These are phyloP conservation scores for Drosophila truncata DNA, from an alignment of 1,140 invertebrate genomes.

Conservation along the genomic window DNA sequence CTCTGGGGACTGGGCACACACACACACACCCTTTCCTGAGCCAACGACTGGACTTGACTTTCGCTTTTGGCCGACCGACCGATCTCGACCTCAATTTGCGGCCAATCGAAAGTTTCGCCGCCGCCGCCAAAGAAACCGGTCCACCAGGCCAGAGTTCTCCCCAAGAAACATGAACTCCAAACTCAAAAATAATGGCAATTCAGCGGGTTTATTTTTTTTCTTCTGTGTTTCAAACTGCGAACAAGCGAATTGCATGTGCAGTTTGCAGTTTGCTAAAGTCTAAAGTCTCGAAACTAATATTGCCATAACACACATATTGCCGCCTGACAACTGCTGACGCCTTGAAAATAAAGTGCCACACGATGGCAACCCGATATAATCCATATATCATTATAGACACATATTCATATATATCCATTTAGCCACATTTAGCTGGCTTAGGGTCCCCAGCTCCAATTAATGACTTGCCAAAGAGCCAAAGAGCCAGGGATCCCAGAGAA, in stretches of 20 bases:
- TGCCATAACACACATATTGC: slow-evolving; percentile 32
- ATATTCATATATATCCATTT: neutral
- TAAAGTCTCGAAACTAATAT: neutral
- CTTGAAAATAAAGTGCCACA: slow-evolving; percentile 37
- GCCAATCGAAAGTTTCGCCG: slow-evolving; percentile 61
- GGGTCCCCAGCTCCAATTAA: neutral
- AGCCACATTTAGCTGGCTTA: neutral
- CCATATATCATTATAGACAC: neutral
- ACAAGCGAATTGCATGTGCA: slow-evolving; percentile 51
- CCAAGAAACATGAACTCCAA: slow-evolving; percentile 16
- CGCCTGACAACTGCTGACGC: slow-evolving; percentile 51
- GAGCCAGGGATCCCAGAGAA: neutral
- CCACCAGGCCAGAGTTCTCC: slow-evolving; percentile 37
- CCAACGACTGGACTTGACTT: slow-evolving; percentile 44
- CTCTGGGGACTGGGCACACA: neutral
- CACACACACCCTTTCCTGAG: slow-evolving; percentile 15
- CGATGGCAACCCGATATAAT: slow-evolving; percentile 14
- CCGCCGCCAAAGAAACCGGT: slow-evolving; percentile 67
- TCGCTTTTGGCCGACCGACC: slow-evolving; percentile 51
- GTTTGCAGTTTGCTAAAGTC: slow-evolving; percentile 1
- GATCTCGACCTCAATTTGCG: slow-evolving; percentile 53
- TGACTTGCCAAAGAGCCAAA: neutral
- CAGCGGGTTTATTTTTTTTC: slow-evolving; percentile 21
- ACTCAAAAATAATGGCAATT: slow-evolving; percentile 29
- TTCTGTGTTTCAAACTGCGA: slow-evolving; percentile 4